Base-by-base conservation (phyloP, 2,113 vertebrate genomes). In the Serranochromis macrocephalus region DNA sequence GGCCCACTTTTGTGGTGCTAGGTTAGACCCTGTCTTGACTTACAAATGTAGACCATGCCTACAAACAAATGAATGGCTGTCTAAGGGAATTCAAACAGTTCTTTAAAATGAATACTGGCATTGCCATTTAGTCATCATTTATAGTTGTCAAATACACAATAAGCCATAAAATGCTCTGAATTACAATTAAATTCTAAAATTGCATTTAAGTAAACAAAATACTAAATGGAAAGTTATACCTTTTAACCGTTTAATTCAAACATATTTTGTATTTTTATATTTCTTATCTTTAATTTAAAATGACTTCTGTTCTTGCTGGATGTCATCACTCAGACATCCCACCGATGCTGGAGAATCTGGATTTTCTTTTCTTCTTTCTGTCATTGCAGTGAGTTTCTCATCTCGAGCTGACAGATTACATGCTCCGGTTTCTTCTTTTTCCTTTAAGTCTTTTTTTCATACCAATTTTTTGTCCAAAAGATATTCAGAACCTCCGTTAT, bases 171-270 rank as follows among this genome's bases (percentile, higher is more conserved):
- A n/a, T 13, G 61, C 33, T 66, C 61, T 38, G 33, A 66, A 66
- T 66, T 38, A 38, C 17, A 61, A 33, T 61, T 33, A 33, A 61
- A 61, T 61, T 0, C 29, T 33, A 61, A 19, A 61, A 14, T 68
- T 40, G 11, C 36, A 68, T 68, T 1, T 14, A 40, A 40, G 2
- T 24, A 14, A 73, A 24, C 66, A 45, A 71, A 71, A 24, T 45
- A 7, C 38, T 45, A 7, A 45, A 26, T 45, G 38, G 13, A 26
- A 71, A 73, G 38, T 16, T 73, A 0, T 7, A 45, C 38, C 3
- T 40, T 71, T 71, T 71, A n/a, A 2, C 3, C 0, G 0, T 66
- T 66, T 71, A 24, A 71, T 16, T 73, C 2, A 73, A 1, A 17
- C 21, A 73, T 45, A 45, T 45, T 73, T 26, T 0, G 38, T 45